phyloP scores from a whole-genome alignment of 2,888 invertebrate genomes.

The Melieria omissa region DNA sequence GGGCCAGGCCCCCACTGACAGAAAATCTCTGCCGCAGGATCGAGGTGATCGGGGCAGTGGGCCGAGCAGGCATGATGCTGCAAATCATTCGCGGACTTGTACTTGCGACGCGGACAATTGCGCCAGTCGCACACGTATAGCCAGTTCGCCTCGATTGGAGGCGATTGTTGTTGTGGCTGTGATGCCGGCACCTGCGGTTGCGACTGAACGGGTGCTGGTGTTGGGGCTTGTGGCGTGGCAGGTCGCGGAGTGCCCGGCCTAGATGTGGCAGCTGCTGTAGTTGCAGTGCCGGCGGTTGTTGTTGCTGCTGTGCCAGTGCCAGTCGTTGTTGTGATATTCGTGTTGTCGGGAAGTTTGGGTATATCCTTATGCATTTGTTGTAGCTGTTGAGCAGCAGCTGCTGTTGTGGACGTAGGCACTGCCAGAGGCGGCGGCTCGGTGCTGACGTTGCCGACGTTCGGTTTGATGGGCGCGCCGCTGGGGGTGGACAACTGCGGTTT shows the following conservation, averaged over 20 bases:
- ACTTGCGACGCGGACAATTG: conserved; percentile 84
- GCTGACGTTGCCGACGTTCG: conserved; percentile 5
- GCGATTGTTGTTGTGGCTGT: conserved; percentile 29
- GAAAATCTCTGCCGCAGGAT: conserved; percentile 77
- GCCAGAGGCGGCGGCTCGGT: neutral
- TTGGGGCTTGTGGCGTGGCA: conserved; percentile 10
- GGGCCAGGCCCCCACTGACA: conserved; percentile 83
- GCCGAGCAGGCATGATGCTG: conserved; percentile 87
- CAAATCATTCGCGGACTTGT: conserved; percentile 80
- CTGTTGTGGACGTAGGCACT: no score
- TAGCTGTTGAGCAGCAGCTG: conserved; percentile 6
- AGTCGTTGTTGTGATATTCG: neutral
- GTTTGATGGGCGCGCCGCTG: conserved; percentile 32
- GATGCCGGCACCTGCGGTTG: conserved; percentile 29
- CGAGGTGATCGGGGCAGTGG: conserved; percentile 79
- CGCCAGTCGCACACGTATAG: conserved; percentile 93
- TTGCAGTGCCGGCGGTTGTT: conserved; percentile 27
- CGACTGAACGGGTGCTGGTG: conserved; percentile 18
- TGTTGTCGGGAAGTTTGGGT: conserved; percentile 28
- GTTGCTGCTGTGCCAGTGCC: conserved; percentile 33
- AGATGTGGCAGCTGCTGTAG: conserved; percentile 27
- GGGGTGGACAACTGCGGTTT: conserved; percentile 29
- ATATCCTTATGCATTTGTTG: conserved; percentile 44
- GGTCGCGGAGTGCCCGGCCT: conserved; percentile 19
- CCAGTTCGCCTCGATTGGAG: conserved; percentile 61